phyloP scores from a whole-genome alignment of 2,113 vertebrate species.

The Rattus norvegicus region DNA sequence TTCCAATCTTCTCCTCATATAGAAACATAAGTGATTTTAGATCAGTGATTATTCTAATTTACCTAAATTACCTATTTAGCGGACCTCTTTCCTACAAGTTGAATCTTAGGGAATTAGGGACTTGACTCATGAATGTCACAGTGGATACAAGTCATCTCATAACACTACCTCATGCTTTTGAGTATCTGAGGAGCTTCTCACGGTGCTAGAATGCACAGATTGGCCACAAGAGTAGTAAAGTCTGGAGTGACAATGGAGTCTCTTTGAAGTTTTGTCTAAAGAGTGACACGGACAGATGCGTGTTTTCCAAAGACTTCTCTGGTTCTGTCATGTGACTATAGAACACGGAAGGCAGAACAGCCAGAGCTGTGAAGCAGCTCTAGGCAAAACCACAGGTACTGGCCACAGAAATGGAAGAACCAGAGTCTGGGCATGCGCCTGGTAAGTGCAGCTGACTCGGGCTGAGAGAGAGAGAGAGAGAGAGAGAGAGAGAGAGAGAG shows the following conservation, averaged over 20 bases:
- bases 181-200: not conserved
- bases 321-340: not conserved
- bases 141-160: too few species aligned
- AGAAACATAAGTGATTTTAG: not conserved
- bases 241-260: not conserved
- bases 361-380: not conserved
- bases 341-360: too few species aligned
- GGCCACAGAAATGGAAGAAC: not conserved
- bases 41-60: not conserved
- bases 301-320: not conserved
- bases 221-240: not conserved
- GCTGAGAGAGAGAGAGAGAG: not conserved
- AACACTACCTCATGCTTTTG: not conserved
- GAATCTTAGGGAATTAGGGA: not conserved
- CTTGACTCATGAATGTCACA: not conserved
- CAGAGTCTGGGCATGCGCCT: not conserved
- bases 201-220: not conserved
- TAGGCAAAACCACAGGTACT: not conserved
- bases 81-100: not conserved
- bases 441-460: not conserved
- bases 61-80: not conserved
- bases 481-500: too few species aligned
- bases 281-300: fast-evolving
- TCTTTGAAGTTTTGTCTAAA: not conserved
- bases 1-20: not conserved